These are phyloP conservation scores for Desoria tigrina DNA, from an alignment of 2,888 invertebrate species.

Conservation along the genomic window DNA sequence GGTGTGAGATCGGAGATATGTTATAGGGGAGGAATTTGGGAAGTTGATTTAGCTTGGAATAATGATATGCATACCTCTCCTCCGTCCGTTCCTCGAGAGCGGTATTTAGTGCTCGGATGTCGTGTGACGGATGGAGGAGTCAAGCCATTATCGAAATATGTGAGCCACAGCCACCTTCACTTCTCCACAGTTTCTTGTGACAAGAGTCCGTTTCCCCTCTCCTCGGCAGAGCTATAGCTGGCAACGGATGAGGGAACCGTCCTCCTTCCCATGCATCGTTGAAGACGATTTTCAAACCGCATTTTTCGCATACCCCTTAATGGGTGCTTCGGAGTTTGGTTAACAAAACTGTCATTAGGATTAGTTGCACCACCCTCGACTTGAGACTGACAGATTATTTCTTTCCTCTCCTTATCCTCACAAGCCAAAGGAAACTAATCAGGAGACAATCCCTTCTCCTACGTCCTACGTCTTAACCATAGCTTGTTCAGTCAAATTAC, in stretches of 20 bases:
- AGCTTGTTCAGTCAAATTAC: background rate
- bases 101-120: background rate
- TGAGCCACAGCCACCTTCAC: background rate
- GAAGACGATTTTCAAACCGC: slow-evolving; percentile 5
- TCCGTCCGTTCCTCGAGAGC: background rate
- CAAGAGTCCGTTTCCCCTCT: background rate
- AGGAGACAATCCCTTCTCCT: background rate
- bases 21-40: no score
- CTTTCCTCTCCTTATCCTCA: background rate
- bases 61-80: background rate
- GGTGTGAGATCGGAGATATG: no score
- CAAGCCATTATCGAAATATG: slow-evolving; percentile 1
- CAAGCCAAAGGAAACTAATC: background rate
- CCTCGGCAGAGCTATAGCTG: background rate
- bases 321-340: slow-evolving; percentile 30
- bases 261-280: background rate
- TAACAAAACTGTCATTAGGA: slow-evolving; percentile 27
- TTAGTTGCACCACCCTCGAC: background rate
- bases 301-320: slow-evolving; percentile 43
- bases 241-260: background rate
- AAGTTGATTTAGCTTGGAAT: background rate
- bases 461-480: background rate
- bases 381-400: slow-evolving; percentile 5
- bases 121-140: slow-evolving; percentile 9
- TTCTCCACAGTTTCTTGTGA: background rate